Base-by-base conservation (phyloP, 2,888 invertebrate genomes). In the Thyatira batis region DNA sequence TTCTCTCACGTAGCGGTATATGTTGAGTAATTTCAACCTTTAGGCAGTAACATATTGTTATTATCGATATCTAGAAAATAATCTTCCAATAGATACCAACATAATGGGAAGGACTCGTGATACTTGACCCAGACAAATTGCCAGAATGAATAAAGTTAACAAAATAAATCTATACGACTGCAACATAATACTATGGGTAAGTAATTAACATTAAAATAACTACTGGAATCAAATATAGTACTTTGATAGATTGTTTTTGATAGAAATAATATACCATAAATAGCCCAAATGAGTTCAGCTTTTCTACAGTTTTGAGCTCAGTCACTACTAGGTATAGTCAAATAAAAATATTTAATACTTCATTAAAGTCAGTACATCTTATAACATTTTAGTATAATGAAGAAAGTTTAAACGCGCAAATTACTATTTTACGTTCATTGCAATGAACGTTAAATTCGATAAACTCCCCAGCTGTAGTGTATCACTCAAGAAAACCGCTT, bases 371-470 rank as follows among this genome's bases (percentile, higher is more conserved):
- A n/a, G n/a, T n/a, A n/a, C n/a, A n/a, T n/a, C n/a, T n/a, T n/a
- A n/a, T n/a, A n/a, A n/a, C n/a, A n/a, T n/a, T n/a, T n/a, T n/a
- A n/a, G n/a, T n/a, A n/a, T 39, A 39, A 39, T 39, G 39, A 11
- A 13, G 6, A 39, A 33, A 8, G 13, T 17, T n/a, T 4, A 17
- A 39, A 39, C 39, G 6, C 70, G 70, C 52, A 65, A 62, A 52
- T 58, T 52, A 50, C 53, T 72, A 72, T 76, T 73, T 67, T 62
- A 72, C 69, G 60, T 55, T 60, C 55, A 66, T 71, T 57, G 63
- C 53, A 69, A 67, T 68, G 63, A 70, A 62, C 63, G 70, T 76
- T 68, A 75, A 78, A 75, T 73, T 71, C 63, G 77, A 78, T 76
- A 80, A 73, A 73, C 39, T 73, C 74, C 57, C 57, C 65, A 66